Conservation (phyloP, 1,140 invertebrate genomes). For the Hetaerina americana region DNA sequence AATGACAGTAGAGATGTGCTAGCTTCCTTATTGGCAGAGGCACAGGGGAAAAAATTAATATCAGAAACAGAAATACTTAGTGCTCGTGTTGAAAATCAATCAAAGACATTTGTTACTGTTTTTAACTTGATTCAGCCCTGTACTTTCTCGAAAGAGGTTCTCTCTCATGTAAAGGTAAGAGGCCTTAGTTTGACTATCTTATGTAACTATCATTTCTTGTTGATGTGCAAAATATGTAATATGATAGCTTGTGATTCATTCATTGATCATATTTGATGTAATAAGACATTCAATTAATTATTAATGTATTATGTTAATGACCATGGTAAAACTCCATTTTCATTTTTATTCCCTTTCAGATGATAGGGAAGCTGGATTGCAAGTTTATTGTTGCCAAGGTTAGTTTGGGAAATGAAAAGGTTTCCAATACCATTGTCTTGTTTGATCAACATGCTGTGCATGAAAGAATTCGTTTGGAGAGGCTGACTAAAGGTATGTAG, state of each 20-base stretch:
- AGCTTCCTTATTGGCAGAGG: too few species aligned
- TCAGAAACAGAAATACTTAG: too few species aligned
- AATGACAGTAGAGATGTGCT: too few species aligned
- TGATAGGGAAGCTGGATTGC: conserved; percentile 50
- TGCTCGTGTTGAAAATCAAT: neutral
- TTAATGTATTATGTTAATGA: neutral
- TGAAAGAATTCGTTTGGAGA: conserved; percentile 52
- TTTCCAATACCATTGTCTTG: conserved; percentile 37
- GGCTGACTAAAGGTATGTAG: conserved; percentile 31
- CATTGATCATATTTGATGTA: too few species aligned
- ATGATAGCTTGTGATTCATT: too few species aligned
- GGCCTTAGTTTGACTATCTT: too few species aligned
- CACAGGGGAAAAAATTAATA: too few species aligned
- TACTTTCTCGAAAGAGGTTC: conserved; percentile 6
- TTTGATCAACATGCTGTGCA: conserved; percentile 68
- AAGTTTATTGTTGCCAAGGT: conserved; percentile 48
- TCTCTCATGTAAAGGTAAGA: neutral
- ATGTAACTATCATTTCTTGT: too few species aligned
- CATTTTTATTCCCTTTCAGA: conserved; percentile 21
- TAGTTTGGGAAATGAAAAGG: conserved; percentile 14
- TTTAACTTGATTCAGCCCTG: conserved; percentile 8
- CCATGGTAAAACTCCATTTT: neutral
- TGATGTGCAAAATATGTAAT: too few species aligned
- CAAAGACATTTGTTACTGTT: conserved; percentile 5
- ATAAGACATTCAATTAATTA: too few species aligned